Base-by-base conservation (phyloP, 64 coral and sea anemone species). In the Pocillopora verrucosa region DNA sequence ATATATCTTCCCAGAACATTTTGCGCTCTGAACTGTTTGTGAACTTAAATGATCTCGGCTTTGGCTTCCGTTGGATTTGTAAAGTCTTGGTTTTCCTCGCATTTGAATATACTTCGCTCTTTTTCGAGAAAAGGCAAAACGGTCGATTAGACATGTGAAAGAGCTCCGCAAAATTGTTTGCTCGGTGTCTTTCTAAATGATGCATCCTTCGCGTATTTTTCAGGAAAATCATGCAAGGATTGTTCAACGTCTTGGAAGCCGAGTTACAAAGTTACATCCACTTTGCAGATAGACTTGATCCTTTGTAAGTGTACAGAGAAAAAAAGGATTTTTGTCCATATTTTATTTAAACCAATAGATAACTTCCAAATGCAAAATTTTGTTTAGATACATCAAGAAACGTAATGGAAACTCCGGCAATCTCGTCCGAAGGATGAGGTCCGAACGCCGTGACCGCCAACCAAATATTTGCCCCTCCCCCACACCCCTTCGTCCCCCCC, bases 231-330 rank as follows among this genome's bases (percentile, higher is more conserved):
- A 98, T 98, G 96, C 89, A 94, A 78, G 93, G 88, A 37, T 88
- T 98, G 34, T 98, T 95, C 41, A 90, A 77, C 10, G 90, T 90
- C 22, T 78, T 98, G 93, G 96, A 98, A 15, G 82, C 91, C 11
- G 96, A 98, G 73, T 88, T 98, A 51, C 78, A 93, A 58, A 89
- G 76, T 14, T 98, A 93, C 67, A 98, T 98, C 61, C 93, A 98
- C 36, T 98, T 98, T 98, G 96, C 90, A 15, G 96, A 98, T 81
- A 95, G 93, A 90, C 88, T 98, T 56, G 96, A 98, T 77, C 93
- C 91, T 59, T 98, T 98, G 96, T 98, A 98, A 59, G 90, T 94
- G 65, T 4, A 22, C 68, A 9, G 11, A 51, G 41, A 7, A 51
- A 51, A 51, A 30, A 51, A 51, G 41, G 41, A 7, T 51, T 51